Conservation (phyloP, 2,888 invertebrate species). For the Erpobdella octoculata region DNA sequence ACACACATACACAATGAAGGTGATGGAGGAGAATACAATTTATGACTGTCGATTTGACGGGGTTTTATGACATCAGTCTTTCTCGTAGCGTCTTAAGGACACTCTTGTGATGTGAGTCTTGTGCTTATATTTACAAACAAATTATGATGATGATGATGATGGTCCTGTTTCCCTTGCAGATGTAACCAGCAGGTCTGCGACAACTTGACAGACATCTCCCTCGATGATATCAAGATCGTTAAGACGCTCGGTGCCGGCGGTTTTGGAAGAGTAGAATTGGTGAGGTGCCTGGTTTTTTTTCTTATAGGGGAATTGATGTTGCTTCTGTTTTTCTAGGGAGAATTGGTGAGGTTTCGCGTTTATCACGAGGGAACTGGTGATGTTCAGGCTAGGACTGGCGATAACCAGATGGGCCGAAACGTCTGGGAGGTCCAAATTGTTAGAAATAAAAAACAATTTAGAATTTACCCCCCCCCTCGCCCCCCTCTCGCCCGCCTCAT, state of each 20-base stretch:
- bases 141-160: neutral
- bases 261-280: constrained; percentile 93
- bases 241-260: constrained; percentile 97
- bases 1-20: too few species aligned
- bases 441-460: too few species aligned
- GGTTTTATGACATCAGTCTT: neutral
- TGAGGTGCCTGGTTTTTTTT: constrained; percentile 40
- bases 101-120: neutral
- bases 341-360: too few species aligned
- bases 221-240: constrained; percentile 71
- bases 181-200: neutral
- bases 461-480: too few species aligned
- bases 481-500: too few species aligned
- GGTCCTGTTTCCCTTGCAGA: too few species aligned
- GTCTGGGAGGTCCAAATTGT: too few species aligned
- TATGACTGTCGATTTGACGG: too few species aligned
- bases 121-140: neutral
- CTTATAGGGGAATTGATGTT: neutral
- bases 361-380: too few species aligned
- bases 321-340: neutral
- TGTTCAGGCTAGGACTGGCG: too few species aligned
- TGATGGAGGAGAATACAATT: too few species aligned
- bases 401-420: too few species aligned
- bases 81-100: neutral
- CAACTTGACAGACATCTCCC: constrained; percentile 11